Conservation (phyloP, 2,113 vertebrate species). For the Marmota monax region DNA sequence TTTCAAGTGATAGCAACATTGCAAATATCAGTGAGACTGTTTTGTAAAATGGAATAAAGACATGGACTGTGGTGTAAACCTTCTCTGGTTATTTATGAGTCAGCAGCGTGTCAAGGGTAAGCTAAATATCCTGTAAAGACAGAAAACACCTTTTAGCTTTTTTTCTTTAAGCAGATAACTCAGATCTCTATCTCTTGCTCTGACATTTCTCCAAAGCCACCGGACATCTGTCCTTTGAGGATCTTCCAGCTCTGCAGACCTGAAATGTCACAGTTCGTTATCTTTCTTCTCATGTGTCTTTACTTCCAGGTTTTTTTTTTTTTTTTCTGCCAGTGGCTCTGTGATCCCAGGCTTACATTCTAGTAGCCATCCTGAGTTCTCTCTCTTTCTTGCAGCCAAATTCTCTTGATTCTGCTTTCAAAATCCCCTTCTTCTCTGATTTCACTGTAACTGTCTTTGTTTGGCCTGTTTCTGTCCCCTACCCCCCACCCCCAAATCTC, state of each 20-base stretch:
- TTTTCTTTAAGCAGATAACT: not conserved
- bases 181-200: not conserved
- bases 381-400: not conserved
- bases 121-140: not conserved
- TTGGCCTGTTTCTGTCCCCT: not conserved
- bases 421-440: not conserved
- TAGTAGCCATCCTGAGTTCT: not conserved
- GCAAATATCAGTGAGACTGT: not conserved
- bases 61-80: not conserved
- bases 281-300: not conserved
- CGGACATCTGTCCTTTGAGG: not conserved
- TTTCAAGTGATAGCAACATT: not conserved
- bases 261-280: slow-evolving; percentile 17
- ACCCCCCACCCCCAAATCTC: not conserved
- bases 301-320: not conserved
- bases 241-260: not conserved
- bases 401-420: not conserved
- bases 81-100: not conserved
- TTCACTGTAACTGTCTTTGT: not conserved
- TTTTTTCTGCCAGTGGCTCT: not conserved
- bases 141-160: not conserved
- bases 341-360: not conserved
- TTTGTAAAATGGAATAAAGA: not conserved
- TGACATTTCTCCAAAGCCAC: slow-evolving; percentile 14
- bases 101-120: not conserved